A percentile compares a stretch with the other conserved stretches of the same genome.
phyloP scores from a whole-genome alignment of 2,113 vertebrate species.

The Hippolais icterina region DNA sequence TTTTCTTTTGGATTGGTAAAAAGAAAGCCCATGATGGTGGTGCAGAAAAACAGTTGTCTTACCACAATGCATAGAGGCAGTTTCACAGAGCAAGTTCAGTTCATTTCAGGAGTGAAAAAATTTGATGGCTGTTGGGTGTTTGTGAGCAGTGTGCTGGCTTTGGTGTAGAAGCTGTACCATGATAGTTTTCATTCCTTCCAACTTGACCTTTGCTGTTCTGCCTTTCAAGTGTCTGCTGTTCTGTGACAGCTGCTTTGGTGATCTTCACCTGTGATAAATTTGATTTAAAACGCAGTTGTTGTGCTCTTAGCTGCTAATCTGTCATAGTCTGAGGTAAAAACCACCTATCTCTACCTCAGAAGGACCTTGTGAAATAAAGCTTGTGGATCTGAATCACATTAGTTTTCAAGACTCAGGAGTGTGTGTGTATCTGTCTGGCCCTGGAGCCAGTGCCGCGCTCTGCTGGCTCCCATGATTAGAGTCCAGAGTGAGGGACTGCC shows the following conservation, averaged over 20 bases:
- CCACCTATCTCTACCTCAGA: background rate
- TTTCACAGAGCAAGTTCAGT: background rate
- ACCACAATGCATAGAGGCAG: background rate
- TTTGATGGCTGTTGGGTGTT: background rate
- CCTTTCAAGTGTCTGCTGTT: background rate
- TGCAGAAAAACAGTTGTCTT: background rate
- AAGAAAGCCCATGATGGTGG: background rate
- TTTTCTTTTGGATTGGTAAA: background rate
- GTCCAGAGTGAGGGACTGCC: background rate
- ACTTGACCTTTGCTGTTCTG: background rate
- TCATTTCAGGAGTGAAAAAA: slow-evolving; percentile 17
- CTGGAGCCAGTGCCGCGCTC: background rate
- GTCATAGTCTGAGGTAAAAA: background rate
- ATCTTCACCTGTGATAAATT: background rate
- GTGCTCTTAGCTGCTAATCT: background rate
- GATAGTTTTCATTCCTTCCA: background rate
- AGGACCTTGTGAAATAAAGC: background rate
- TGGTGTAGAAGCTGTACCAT: background rate
- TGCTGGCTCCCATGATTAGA: background rate
- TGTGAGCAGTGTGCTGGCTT: background rate
- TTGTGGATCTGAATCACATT: background rate
- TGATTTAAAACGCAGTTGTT: background rate
- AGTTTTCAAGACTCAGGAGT: background rate
- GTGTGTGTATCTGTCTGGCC: background rate
- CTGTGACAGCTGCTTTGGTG: background rate